Evolutionary conservation across 1,140 invertebrate genomes (phyloP).

Genomic region (Ladona fulva): DNA sequence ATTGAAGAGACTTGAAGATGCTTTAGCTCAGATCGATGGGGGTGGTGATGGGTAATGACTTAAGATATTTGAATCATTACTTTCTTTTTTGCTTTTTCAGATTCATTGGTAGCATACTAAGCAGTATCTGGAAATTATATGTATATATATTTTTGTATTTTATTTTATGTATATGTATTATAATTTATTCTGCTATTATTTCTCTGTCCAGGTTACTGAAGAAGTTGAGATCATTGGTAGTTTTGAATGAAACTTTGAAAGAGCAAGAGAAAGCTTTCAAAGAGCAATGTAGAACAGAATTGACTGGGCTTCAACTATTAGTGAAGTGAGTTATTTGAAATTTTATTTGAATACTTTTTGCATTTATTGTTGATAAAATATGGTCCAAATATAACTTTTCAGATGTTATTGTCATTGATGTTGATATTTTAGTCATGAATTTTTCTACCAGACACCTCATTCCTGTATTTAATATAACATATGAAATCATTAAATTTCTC

Average conservation of each 20-base stretch:
- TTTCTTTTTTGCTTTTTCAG: too few species aligned
- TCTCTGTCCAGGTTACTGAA: conserved; percentile 44
- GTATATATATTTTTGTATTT: too few species aligned
- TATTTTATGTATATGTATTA: not conserved
- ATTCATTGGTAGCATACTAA: too few species aligned
- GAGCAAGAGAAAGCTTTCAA: conserved; percentile 64
- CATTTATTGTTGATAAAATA: too few species aligned
- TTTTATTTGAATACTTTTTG: conserved; percentile 15
- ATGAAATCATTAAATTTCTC: too few species aligned
- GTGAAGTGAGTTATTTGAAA: conserved; percentile 41
- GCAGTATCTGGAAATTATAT: too few species aligned
- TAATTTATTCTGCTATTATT: not conserved
- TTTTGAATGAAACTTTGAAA: conserved; percentile 62
- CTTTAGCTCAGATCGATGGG: conserved; percentile 33
- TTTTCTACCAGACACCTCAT: too few species aligned
- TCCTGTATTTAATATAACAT: too few species aligned
- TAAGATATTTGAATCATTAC: too few species aligned
- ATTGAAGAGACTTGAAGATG: conserved; percentile 37
- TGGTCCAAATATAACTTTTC: too few species aligned
- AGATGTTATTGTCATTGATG: too few species aligned
- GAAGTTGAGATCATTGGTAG: conserved; percentile 53
- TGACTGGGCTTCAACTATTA: conserved; percentile 46
- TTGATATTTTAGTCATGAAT: too few species aligned
- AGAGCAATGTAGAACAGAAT: conserved; percentile 60
- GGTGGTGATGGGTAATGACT: not conserved